These are phyloP conservation scores for Acleris emargana DNA, from an alignment of 2,888 invertebrate species.

Conservation along the genomic window DNA sequence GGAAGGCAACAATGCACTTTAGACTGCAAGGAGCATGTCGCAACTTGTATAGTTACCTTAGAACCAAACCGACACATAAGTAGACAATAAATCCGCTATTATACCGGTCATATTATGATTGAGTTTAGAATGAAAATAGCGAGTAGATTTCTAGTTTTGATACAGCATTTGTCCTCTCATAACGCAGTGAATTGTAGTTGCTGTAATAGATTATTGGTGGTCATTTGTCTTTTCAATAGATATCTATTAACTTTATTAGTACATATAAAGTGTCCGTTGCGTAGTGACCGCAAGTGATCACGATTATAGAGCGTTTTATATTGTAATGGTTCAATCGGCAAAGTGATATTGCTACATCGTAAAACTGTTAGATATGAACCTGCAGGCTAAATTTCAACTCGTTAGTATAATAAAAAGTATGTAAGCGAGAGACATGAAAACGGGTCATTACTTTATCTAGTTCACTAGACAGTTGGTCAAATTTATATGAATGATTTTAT, in stretches of 20 bases:
- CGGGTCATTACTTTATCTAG: no score
- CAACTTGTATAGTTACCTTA: conserved; percentile 14
- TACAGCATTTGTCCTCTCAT: background rate
- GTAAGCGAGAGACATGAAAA: no score
- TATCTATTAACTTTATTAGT: conserved; percentile 12
- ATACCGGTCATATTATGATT: background rate
- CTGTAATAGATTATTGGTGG: conserved; percentile 2
- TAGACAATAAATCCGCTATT: background rate
- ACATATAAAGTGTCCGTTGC: conserved; percentile 10
- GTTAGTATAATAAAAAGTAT: no score
- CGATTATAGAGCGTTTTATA: conserved; percentile 4
- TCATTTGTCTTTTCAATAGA: conserved; percentile 14
- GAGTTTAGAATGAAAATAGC: background rate
- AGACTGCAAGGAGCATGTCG: conserved; percentile 25
- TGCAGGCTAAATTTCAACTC: no score
- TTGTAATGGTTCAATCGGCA: background rate
- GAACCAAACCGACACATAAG: background rate
- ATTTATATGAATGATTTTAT: no score
- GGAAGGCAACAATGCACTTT: conserved; percentile 33
- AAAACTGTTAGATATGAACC: no score
- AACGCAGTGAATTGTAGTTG: conserved; percentile 3
- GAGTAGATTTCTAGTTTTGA: background rate
- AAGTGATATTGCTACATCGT: conserved; percentile 2
- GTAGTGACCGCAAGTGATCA: conserved; percentile 7
- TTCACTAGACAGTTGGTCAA: no score